These are phyloP conservation scores for Podilymbus podiceps DNA, from an alignment of 2,113 vertebrate genomes.

Conservation along the genomic window DNA sequence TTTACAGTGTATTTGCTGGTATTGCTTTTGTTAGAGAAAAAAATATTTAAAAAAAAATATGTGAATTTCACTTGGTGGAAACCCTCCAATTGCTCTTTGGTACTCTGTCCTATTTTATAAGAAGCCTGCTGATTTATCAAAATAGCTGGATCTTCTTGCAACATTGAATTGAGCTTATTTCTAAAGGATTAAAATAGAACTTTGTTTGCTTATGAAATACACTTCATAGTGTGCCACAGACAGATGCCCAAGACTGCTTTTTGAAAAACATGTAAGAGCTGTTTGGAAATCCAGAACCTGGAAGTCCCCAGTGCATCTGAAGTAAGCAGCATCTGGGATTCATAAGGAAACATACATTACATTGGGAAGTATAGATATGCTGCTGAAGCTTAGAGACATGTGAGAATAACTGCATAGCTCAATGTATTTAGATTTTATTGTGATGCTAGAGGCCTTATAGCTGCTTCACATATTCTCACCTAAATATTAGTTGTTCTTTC, in stretches of 20 bases:
- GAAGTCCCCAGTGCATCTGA: neutral
- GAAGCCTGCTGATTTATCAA: neutral
- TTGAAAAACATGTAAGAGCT: neutral
- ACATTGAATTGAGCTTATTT: neutral
- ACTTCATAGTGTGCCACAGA: neutral
- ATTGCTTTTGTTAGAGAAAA: neutral
- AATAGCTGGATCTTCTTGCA: neutral
- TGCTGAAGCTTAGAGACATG: neutral
- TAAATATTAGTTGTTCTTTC: neutral
- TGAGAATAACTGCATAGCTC: neutral
- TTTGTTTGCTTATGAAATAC: neutral
- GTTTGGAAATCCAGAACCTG: neutral
- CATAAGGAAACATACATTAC: neutral
- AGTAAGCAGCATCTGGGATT: neutral
- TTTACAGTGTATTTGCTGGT: neutral
- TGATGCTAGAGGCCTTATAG: neutral
- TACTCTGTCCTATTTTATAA: neutral
- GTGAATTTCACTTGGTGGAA: neutral
- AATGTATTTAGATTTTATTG: neutral
- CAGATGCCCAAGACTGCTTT: neutral
- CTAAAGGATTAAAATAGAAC: neutral
- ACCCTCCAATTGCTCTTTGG: neutral
- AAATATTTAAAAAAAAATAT: neutral
- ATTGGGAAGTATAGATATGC: neutral
- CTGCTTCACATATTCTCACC: neutral